Evolutionary conservation across 2,888 invertebrate genomes (phyloP).

Genomic region (Aleiodes testaceus): DNA sequence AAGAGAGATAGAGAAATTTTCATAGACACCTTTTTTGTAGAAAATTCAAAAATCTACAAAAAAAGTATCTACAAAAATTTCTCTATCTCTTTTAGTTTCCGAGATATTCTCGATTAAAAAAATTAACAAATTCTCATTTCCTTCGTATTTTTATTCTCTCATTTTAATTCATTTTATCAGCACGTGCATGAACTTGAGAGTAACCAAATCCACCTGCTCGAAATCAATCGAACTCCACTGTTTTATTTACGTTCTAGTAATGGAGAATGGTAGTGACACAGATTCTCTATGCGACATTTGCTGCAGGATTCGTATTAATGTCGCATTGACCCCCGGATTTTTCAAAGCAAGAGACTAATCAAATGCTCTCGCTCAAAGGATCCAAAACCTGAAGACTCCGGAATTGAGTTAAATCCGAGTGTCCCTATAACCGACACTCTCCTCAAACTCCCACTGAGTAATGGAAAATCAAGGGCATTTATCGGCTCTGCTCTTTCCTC

Average conservation of each 20-base stretch:
- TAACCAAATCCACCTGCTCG: neutral
- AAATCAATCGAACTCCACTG: conserved; percentile 39
- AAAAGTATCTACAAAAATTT: too few species aligned
- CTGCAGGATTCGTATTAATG: conserved; percentile 18
- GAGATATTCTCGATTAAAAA: neutral
- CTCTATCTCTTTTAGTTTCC: too few species aligned
- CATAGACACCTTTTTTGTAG: too few species aligned
- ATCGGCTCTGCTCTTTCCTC: conserved; percentile 9
- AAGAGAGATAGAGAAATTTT: too few species aligned
- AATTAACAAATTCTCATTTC: neutral
- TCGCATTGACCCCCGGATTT: conserved; percentile 36
- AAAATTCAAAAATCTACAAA: too few species aligned
- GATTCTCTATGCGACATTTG: conserved; percentile 35
- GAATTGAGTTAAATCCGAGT: conserved; percentile 12
- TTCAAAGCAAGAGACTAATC: too few species aligned
- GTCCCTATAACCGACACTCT: neutral
- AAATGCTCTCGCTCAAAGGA: conserved; percentile 1
- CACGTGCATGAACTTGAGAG: conserved; percentile 7
- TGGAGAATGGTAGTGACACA: conserved; percentile 42
- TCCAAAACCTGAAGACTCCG: too few species aligned
- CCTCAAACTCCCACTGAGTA: conserved; percentile 17
- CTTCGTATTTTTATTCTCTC: neutral
- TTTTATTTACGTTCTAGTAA: conserved; percentile 38
- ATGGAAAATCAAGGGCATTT: conserved; percentile 4
- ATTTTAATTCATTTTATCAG: conserved; percentile 26